Conservation (phyloP, 1,140 invertebrate species). For the Papilio polytes region DNA sequence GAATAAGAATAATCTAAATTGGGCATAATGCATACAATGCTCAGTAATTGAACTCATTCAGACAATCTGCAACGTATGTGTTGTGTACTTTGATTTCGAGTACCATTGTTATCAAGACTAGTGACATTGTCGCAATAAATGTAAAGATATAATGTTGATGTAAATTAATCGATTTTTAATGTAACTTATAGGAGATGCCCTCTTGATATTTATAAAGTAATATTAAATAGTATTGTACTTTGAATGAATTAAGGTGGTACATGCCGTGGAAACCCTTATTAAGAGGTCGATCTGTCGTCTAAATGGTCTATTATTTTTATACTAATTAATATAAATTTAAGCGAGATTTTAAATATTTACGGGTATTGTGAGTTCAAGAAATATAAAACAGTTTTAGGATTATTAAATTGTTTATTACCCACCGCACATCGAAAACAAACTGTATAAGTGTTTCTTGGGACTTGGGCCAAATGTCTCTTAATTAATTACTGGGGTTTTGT, state of each 20-base stretch:
- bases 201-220: too few species aligned
- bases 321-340: constrained; percentile 6
- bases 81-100: neutral
- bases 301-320: neutral
- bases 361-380: neutral
- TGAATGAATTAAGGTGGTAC: neutral
- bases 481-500: constrained; percentile 18
- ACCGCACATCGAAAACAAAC: neutral
- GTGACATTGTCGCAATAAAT: neutral
- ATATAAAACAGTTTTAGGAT: neutral
- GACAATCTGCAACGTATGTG: neutral
- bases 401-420: neutral
- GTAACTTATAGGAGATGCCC: too few species aligned
- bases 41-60: neutral
- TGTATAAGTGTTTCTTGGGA: constrained; percentile 29
- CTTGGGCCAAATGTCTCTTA: constrained; percentile 13
- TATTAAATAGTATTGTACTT: too few species aligned
- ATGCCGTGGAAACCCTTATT: neutral
- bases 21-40: too few species aligned
- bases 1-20: too few species aligned
- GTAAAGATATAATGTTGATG: too few species aligned
- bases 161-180: too few species aligned
- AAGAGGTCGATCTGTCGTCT: neutral
- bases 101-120: neutral
- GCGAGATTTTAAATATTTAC: neutral